A percentile compares a stretch with the other conserved stretches of the same genome.
Evolutionary conservation across 2,113 vertebrate species (phyloP).

Genomic region (Macrotus californicus): DNA sequence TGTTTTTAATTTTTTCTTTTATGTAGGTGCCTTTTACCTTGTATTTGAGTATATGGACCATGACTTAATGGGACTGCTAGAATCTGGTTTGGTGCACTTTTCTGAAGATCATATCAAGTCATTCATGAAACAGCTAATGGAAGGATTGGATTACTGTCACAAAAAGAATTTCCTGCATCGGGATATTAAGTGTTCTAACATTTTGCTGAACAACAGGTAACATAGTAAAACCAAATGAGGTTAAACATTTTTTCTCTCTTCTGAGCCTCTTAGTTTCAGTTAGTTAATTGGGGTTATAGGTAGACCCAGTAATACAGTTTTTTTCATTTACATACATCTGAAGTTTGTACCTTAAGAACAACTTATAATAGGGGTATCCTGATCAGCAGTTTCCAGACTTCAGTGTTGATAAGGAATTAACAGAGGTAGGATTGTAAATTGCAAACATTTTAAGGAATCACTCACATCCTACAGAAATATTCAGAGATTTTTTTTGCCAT

Average conservation of each 20-base stretch:
- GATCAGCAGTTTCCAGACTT: neutral
- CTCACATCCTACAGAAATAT: neutral
- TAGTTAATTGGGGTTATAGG: constrained; percentile 19
- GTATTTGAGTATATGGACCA: constrained; percentile 99
- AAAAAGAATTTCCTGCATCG: constrained; percentile 99
- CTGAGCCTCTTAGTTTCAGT: neutral
- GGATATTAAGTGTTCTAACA: constrained; percentile 99
- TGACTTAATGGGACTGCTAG: constrained; percentile 98
- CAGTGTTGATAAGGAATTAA: constrained; percentile 19
- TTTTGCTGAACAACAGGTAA: constrained; percentile 97
- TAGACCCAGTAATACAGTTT: neutral
- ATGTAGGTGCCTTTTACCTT: constrained; percentile 94
- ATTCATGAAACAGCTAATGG: constrained; percentile 99
- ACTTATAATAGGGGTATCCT: neutral
- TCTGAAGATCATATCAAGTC: constrained; percentile 97
- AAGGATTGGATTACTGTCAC: constrained; percentile 98
- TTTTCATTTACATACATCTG: neutral
- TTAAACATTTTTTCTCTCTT: neutral
- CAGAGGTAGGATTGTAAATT: constrained; percentile 4
- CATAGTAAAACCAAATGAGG: neutral
- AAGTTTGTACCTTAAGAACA: neutral
- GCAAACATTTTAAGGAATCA: neutral
- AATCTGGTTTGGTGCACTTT: constrained; percentile 97
- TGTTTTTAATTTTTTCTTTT: neutral
- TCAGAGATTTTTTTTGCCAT: neutral